A percentile compares a stretch with the other conserved stretches of the same genome.
phyloP scores from a whole-genome alignment of 2,797 vertebrate species.

The Anguilla marmorata region DNA sequence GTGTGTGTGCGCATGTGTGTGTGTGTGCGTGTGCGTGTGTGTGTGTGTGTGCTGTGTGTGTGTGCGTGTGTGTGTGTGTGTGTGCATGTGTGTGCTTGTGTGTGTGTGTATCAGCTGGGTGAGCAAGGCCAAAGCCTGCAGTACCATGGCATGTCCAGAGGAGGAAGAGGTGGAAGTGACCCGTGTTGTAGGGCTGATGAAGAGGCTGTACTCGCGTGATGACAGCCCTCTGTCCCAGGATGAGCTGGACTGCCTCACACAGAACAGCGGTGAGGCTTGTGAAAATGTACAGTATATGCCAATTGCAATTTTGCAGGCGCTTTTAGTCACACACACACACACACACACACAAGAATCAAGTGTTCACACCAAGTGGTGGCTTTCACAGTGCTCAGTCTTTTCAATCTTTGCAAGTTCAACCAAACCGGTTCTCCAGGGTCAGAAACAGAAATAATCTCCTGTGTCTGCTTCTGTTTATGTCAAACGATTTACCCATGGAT shows the following conservation, averaged over 20 bases:
- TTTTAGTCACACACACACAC: not conserved
- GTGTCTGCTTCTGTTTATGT: not conserved
- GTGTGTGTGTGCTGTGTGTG: not conserved
- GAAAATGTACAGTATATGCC: not conserved
- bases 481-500: not conserved
- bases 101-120: not conserved
- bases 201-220: slow-evolving; percentile 58
- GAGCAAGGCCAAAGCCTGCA: not conserved
- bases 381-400: not conserved
- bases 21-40: not conserved
- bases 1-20: not conserved
- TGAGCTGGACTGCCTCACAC: slow-evolving; percentile 67
- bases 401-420: not conserved
- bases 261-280: slow-evolving; percentile 58
- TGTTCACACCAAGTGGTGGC: not conserved
- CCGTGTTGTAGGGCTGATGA: slow-evolving; percentile 34
- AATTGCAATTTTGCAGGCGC: not conserved
- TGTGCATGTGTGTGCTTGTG: not conserved
- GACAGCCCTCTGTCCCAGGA: slow-evolving; percentile 55
- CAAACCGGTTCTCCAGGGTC: not conserved
- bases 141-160: slow-evolving; percentile 55
- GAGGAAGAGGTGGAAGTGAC: slow-evolving; percentile 54
- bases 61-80: not conserved
- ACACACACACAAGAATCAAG: not conserved
- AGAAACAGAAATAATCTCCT: not conserved